Conservation (phyloP, 92 coral and sea anemone genomes). For the Siderastrea radians region DNA sequence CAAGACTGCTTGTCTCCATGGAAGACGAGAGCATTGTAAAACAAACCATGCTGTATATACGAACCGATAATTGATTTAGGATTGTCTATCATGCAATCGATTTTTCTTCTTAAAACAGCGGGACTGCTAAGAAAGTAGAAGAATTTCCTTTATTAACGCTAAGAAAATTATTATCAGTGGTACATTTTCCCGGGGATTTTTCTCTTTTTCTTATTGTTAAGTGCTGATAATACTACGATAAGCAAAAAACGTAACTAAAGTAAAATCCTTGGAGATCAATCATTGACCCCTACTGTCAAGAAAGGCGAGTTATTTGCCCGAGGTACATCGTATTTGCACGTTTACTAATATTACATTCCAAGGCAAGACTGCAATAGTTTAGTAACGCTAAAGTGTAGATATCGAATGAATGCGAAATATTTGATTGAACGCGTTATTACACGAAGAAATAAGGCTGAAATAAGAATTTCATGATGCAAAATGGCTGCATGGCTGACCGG, state of each 20-base stretch:
- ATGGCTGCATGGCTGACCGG: neutral
- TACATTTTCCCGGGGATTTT: neutral
- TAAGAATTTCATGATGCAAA: neutral
- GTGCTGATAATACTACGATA: constrained; percentile 1
- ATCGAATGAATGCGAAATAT: neutral
- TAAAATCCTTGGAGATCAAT: neutral
- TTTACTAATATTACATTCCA: neutral
- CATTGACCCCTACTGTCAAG: constrained; percentile 23
- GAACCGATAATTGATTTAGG: neutral
- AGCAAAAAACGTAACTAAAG: neutral
- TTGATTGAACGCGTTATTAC: neutral
- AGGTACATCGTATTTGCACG: neutral
- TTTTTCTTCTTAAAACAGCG: neutral
- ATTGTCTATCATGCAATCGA: constrained; percentile 1
- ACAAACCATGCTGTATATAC: too few species aligned
- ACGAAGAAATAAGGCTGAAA: neutral
- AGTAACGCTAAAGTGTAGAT: neutral
- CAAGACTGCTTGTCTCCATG: neutral
- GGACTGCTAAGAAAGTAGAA: constrained; percentile 6
- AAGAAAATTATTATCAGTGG: neutral
- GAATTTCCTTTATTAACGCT: neutral
- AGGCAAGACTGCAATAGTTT: neutral
- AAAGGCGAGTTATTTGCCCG: constrained; percentile 22
- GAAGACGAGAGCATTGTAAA: neutral
- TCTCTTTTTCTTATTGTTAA: neutral